phyloP scores from a whole-genome alignment of 2,888 invertebrate species.

The Pollenia amentaria region DNA sequence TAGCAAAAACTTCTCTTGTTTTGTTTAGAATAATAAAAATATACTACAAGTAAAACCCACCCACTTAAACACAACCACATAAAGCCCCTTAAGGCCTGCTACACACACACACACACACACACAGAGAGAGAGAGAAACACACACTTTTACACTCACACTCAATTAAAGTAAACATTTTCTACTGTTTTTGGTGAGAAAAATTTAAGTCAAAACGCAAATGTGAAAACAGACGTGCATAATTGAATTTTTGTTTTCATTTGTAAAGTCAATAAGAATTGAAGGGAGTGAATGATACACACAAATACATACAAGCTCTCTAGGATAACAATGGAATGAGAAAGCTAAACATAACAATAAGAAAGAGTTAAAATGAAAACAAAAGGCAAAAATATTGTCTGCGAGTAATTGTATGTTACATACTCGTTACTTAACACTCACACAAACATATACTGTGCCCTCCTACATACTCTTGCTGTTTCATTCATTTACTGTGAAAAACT shows the following conservation, averaged over 20 bases:
- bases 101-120: not conserved
- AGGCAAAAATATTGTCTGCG: constrained; percentile 27
- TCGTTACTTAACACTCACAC: not conserved
- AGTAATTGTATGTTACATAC: constrained; percentile 13
- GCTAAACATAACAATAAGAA: not conserved
- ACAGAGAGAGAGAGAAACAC: too few relatives aligned
- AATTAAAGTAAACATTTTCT: constrained; percentile 59
- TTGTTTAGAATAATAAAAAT: not conserved
- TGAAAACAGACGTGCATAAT: constrained; percentile 64
- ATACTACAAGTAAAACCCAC: not conserved
- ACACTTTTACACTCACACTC: not conserved
- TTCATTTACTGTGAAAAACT: constrained; percentile 51
- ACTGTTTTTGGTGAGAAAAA: constrained; percentile 37
- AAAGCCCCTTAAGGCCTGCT: not conserved
- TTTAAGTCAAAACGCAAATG: constrained; percentile 65
- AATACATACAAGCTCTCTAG: not conserved
- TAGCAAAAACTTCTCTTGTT: constrained; percentile 2
- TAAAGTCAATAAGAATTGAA: constrained; percentile 58
- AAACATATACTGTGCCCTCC: not conserved
- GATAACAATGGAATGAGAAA: not conserved
- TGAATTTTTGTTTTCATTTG: constrained; percentile 71
- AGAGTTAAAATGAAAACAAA: constrained; percentile 50
- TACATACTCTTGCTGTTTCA: not conserved
- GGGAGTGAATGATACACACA: constrained; percentile 1
- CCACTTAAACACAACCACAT: not conserved